phyloP scores from a whole-genome alignment of 2,113 vertebrate genomes.

The Austrofundulus limnaeus region DNA sequence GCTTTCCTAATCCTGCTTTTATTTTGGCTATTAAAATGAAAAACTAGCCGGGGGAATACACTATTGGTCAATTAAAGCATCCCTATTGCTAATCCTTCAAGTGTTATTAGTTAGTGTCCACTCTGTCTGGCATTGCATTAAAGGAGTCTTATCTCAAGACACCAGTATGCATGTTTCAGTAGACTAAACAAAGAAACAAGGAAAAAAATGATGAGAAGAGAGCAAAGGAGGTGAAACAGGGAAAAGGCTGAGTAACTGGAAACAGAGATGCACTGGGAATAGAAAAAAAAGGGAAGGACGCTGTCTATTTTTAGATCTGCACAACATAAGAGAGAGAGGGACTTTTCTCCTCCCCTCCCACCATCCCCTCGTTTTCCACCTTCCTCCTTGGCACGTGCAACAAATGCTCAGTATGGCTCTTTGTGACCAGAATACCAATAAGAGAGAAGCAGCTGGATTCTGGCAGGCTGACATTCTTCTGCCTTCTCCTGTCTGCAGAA shows the following conservation, averaged over 20 bases:
- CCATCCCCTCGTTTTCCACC: constrained; percentile 58
- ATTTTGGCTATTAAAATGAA: constrained; percentile 8
- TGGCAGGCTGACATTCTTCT: constrained; percentile 71
- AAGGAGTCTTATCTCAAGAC: constrained; percentile 56
- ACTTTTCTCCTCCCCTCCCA: constrained; percentile 44
- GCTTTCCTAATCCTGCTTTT: constrained; percentile 22
- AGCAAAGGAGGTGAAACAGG: constrained; percentile 34
- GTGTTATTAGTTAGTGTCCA: constrained; percentile 40
- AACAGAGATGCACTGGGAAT: constrained; percentile 62
- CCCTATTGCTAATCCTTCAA: constrained; percentile 39
- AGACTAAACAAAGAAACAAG: constrained; percentile 40
- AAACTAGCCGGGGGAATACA: constrained; percentile 20
- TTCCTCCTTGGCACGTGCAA: constrained; percentile 74
- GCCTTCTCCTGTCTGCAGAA: constrained; percentile 58
- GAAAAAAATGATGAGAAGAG: constrained; percentile 34
- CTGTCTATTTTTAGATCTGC: constrained; percentile 73
- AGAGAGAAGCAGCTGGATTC: constrained; percentile 69
- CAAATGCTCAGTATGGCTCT: constrained; percentile 55
- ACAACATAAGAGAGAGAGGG: constrained; percentile 55
- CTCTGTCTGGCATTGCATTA: constrained; percentile 44
- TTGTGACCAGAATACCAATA: constrained; percentile 73
- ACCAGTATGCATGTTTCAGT: constrained; percentile 56
- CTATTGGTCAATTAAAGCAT: constrained; percentile 33
- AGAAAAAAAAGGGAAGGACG: constrained; percentile 58
- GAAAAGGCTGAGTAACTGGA: constrained; percentile 41